Evolutionary conservation across 2,797 vertebrate species (phyloP).

Genomic region (Sciurus vulgaris): DNA sequence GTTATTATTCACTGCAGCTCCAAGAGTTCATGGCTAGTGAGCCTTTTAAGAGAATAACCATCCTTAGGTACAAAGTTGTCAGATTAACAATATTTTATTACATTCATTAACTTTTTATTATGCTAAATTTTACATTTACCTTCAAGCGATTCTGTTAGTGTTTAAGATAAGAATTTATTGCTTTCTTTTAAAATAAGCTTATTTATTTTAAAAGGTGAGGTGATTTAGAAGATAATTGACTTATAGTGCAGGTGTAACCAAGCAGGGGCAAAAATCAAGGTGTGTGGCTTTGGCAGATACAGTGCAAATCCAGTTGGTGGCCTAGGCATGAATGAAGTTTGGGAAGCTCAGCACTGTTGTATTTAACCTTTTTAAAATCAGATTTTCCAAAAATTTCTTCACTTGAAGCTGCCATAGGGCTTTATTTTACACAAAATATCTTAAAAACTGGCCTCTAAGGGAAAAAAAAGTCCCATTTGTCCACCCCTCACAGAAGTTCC

Average conservation of each 20-base stretch:
- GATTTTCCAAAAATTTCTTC: neutral
- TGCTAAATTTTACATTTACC: slow-evolving; percentile 4
- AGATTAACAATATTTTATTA: neutral
- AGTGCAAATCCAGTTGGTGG: neutral
- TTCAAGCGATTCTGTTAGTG: neutral
- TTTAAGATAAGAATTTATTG: neutral
- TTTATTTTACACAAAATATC: neutral
- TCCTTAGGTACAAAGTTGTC: neutral
- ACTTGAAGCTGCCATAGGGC: neutral
- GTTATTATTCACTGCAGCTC: neutral
- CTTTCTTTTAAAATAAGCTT: slow-evolving; percentile 26
- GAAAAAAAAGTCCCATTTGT: neutral
- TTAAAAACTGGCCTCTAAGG: neutral
- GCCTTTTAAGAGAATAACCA: neutral
- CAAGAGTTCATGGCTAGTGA: neutral
- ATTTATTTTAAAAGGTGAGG: slow-evolving; percentile 19
- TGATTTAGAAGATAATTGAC: neutral
- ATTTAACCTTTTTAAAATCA: neutral
- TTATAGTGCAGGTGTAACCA: neutral
- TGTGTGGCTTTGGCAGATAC: neutral
- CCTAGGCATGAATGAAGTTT: neutral
- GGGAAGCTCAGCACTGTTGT: neutral
- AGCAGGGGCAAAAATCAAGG: neutral
- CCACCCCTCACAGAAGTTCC: neutral
- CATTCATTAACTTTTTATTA: neutral